Conservation (phyloP, 1,140 invertebrate genomes). For the Ditylenchus dipsaci region DNA sequence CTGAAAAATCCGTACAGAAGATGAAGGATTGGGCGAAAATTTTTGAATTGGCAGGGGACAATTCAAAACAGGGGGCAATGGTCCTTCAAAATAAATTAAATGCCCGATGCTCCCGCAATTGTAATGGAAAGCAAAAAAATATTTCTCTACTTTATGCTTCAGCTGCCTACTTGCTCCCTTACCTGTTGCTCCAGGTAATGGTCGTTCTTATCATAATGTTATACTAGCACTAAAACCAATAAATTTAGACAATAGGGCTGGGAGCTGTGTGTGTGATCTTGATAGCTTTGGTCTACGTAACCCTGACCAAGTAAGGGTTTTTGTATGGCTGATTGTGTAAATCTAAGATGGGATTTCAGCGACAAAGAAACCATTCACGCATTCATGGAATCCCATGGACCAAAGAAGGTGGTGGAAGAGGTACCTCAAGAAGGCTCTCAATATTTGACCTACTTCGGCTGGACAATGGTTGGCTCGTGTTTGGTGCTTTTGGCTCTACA, state of each 20-base stretch:
- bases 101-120: no score
- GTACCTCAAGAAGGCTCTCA: neutral
- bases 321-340: no score
- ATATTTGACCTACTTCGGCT: conserved; percentile 35
- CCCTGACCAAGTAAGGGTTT: conserved; percentile 1
- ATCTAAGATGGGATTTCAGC: no score
- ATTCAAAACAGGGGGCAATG: no score
- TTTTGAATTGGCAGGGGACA: no score
- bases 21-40: no score
- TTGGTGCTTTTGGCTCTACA: conserved; percentile 34
- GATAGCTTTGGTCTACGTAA: conserved; percentile 28
- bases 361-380: conserved; percentile 27
- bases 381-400: conserved; percentile 24
- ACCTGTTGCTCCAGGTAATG: conserved; percentile 32
- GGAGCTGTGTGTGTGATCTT: conserved; percentile 38
- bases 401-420: neutral
- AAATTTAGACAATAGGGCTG: conserved; percentile 23
- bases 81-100: no score
- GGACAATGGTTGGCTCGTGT: conserved; percentile 30
- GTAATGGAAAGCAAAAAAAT: no score
- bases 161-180: conserved; percentile 40
- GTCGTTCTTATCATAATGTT: neutral
- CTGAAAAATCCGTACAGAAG: no score
- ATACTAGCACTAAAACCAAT: neutral
- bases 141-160: no score